These are phyloP conservation scores for Cryptotis parvus DNA, from an alignment of 2,113 vertebrate species.

Conservation along the genomic window DNA sequence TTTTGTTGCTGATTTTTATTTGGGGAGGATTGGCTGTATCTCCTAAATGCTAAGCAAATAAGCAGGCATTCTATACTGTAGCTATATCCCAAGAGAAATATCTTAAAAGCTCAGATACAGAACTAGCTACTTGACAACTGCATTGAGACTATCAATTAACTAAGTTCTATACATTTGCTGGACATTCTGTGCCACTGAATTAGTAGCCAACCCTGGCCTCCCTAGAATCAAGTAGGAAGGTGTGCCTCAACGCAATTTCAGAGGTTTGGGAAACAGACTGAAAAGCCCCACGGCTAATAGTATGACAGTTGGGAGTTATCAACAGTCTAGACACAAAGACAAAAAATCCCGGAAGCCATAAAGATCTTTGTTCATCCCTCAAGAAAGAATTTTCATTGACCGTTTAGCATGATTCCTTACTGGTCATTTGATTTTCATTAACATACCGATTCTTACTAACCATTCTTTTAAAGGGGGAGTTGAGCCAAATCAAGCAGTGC, in stretches of 20 bases:
- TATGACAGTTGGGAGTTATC: not conserved
- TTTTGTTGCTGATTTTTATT: not conserved
- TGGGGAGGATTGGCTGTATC: not conserved
- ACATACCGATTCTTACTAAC: not conserved
- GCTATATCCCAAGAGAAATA: not conserved
- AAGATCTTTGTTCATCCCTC: constrained; percentile 12
- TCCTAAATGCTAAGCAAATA: constrained; percentile 28
- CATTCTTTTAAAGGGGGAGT: not conserved
- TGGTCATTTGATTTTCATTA: not conserved
- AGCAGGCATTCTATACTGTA: not conserved
- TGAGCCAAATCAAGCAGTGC: no score
- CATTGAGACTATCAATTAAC: not conserved
- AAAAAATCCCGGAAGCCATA: constrained; percentile 4
- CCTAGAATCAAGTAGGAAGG: not conserved
- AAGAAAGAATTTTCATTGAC: not conserved
- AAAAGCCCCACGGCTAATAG: not conserved
- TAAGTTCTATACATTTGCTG: not conserved
- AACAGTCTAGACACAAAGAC: not conserved
- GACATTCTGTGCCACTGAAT: not conserved
- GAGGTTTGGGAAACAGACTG: not conserved
- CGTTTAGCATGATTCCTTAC: not conserved
- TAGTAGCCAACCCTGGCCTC: not conserved
- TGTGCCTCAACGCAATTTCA: not conserved
- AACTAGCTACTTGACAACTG: constrained; percentile 7
- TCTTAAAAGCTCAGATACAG: not conserved